Conservation (phyloP, 2,888 invertebrate species). For the Coenonympha arcania region DNA sequence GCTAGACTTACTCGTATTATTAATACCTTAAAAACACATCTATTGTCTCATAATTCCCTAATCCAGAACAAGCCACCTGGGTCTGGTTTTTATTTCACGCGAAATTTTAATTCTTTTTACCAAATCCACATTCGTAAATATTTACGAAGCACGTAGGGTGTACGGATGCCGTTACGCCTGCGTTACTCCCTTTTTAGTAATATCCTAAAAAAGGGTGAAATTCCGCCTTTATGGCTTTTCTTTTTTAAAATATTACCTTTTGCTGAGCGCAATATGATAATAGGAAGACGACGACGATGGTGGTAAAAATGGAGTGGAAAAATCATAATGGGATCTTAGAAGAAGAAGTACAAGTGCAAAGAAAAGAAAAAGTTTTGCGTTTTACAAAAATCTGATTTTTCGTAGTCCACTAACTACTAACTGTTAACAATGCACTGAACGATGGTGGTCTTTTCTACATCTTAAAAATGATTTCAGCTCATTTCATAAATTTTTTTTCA, state of each 20-base stretch:
- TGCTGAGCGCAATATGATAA: conserved; percentile 6
- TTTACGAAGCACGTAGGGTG: conserved; percentile 7
- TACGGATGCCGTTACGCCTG: conserved; percentile 8
- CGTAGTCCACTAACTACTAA: too few relatives aligned
- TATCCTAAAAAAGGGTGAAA: conserved; percentile 13
- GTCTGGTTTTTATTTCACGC: background rate
- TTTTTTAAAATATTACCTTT: conserved; percentile 16
- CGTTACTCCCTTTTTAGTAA: conserved; percentile 4
- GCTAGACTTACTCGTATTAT: too few relatives aligned
- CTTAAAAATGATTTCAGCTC: too few relatives aligned
- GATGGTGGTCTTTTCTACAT: too few relatives aligned
- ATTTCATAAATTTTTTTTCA: too few relatives aligned
- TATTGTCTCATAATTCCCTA: background rate
- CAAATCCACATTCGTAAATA: conserved; percentile 13
- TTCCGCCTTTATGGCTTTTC: conserved; percentile 13
- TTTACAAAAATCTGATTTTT: too few relatives aligned
- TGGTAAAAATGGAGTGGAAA: background rate
- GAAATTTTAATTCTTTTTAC: conserved; percentile 5
- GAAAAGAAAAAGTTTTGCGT: too few relatives aligned
- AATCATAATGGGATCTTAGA: background rate
- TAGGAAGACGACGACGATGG: conserved; percentile 6
- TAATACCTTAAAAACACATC: background rate
- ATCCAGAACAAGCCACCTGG: conserved; percentile 6
- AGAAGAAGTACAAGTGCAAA: background rate
- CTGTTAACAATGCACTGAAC: too few relatives aligned